Percentiles rank a stretch among this genome's conserved stretches.
Conservation (phyloP, 2,113 vertebrate genomes). For the Ibidorhyncha struthersii region DNA sequence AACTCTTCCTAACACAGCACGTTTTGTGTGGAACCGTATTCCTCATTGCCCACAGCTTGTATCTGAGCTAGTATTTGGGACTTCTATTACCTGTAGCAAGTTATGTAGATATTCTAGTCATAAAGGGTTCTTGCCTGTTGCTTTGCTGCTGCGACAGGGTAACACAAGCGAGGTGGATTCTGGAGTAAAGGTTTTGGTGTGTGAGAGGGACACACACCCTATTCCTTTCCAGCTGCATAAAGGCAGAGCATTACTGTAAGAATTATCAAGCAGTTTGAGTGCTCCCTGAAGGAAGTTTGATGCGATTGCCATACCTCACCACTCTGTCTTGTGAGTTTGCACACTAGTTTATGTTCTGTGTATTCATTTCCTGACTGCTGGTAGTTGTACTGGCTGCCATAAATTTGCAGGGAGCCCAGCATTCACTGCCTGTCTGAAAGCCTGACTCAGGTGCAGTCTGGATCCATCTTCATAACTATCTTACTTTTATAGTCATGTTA, state of each 20-base stretch:
- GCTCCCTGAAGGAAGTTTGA: not conserved
- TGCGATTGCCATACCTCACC: not conserved
- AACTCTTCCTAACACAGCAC: not conserved
- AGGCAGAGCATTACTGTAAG: not conserved
- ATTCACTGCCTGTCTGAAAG: not conserved
- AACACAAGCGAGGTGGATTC: not conserved
- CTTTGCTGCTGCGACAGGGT: not conserved
- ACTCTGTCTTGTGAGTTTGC: not conserved
- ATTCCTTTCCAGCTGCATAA: not conserved
- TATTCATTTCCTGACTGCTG: not conserved
- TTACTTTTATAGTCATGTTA: not conserved
- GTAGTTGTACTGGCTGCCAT: not conserved
- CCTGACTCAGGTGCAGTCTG: not conserved
- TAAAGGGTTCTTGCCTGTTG: not conserved
- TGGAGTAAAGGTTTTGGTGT: not conserved
- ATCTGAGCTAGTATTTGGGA: not conserved
- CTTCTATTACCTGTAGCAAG: not conserved
- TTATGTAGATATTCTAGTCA: not conserved
- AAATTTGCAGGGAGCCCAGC: not conserved
- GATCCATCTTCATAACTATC: not conserved
- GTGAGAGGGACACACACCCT: not conserved
- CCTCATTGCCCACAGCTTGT: rapidly evolving
- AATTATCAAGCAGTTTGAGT: not conserved
- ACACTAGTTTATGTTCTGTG: not conserved
- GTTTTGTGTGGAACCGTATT: not conserved